A percentile compares a stretch with the other conserved stretches of the same genome.
These are phyloP conservation scores for Drosophila dunni DNA, from an alignment of 1,140 invertebrate genomes.

Conservation along the genomic window DNA sequence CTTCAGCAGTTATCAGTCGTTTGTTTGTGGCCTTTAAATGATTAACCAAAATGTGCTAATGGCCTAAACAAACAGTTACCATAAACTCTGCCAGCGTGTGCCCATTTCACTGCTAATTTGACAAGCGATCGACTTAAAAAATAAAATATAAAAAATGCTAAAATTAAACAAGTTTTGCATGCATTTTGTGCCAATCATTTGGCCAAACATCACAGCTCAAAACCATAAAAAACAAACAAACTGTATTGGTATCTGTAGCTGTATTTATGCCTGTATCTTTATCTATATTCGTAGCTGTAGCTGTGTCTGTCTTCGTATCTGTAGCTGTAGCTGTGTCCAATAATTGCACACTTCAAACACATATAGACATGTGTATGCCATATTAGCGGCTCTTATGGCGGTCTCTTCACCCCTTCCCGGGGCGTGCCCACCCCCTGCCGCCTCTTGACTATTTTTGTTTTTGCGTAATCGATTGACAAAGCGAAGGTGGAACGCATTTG, in stretches of 20 bases:
- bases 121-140: conserved; percentile 21
- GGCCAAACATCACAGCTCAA: conserved; percentile 39
- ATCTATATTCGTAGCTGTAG: not conserved
- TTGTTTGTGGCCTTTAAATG: conserved; percentile 5
- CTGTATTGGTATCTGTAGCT: not conserved
- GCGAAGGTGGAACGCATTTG: conserved; percentile 49
- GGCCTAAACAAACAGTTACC: conserved; percentile 31
- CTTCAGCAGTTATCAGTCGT: conserved; percentile 4
- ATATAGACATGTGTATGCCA: conserved; percentile 25
- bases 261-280: conserved; percentile 10
- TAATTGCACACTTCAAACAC: conserved; percentile 22
- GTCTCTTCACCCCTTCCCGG: not conserved
- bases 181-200: conserved; percentile 43
- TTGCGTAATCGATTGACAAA: conserved; percentile 67
- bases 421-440: too few species aligned
- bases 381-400: conserved; percentile 30
- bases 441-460: conserved; percentile 40
- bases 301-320: not conserved
- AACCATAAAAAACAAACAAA: conserved; percentile 14
- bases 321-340: conserved; percentile 9
- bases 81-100: conserved; percentile 17
- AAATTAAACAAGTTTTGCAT: conserved; percentile 35
- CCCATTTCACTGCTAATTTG: conserved; percentile 54
- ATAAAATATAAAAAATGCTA: too few species aligned
- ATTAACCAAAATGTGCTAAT: conserved; percentile 40